Evolutionary conservation across 1,140 invertebrate genomes (phyloP).

Genomic region (Drosophila takahashii): DNA sequence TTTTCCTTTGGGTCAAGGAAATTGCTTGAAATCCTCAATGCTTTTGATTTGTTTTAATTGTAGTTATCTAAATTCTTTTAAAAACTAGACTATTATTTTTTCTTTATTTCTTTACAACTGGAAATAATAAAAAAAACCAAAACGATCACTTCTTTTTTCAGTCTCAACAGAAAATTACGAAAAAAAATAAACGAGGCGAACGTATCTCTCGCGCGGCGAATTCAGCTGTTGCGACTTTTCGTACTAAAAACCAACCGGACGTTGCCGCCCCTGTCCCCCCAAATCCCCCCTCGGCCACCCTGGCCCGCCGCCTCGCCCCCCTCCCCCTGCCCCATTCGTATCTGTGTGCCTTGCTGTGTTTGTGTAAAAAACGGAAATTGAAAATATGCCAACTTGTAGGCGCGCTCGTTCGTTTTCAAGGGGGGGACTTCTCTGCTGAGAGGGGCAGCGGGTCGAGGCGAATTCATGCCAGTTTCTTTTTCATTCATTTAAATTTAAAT

Average conservation of each 20-base stretch:
- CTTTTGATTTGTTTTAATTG: neutral
- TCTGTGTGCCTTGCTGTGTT: constrained; percentile 37
- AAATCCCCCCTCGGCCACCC: constrained; percentile 15
- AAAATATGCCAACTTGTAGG: constrained; percentile 85
- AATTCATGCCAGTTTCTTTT: constrained; percentile 80
- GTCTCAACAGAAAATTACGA: no score
- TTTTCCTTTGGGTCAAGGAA: neutral
- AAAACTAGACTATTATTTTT: neutral
- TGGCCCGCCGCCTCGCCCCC: neutral
- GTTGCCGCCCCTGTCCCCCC: constrained; percentile 59
- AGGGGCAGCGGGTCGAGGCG: constrained; percentile 49
- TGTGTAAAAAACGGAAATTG: constrained; percentile 84
- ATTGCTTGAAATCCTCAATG: neutral
- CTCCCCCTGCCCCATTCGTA: neutral
- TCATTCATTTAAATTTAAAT: constrained; percentile 83
- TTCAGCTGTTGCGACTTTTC: constrained; percentile 45
- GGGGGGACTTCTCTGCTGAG: constrained; percentile 10
- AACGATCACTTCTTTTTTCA: no score
- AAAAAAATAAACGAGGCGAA: neutral
- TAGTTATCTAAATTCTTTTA: no score
- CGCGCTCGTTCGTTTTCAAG: constrained; percentile 68
- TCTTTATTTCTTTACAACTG: neutral
- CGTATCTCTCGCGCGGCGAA: constrained; percentile 7
- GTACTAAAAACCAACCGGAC: constrained; percentile 82
- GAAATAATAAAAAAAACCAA: neutral